These are phyloP conservation scores for Porphyrio hochstetteri DNA, from an alignment of 2,113 vertebrate genomes.

Conservation along the genomic window DNA sequence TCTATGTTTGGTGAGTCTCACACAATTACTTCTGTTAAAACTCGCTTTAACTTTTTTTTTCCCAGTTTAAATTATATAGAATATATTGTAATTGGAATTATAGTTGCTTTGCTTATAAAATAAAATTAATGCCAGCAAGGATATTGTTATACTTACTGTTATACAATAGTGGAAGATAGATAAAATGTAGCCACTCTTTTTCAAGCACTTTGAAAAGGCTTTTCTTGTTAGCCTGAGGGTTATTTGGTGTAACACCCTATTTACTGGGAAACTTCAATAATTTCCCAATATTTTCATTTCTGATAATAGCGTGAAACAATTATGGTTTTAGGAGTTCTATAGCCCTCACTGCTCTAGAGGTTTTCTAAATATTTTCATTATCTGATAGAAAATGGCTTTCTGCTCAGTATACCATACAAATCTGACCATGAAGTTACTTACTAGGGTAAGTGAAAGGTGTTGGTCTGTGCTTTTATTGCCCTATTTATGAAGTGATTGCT, in stretches of 20 bases:
- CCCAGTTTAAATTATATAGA: neutral
- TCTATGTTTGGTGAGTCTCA: neutral
- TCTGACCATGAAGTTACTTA: conserved; percentile 77
- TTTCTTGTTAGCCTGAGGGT: neutral
- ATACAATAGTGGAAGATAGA: neutral
- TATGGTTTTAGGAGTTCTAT: conserved; percentile 67
- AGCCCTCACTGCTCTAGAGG: conserved; percentile 61
- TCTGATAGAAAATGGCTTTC: conserved; percentile 77
- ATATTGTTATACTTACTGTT: neutral
- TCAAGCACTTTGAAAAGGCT: neutral
- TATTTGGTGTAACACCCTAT: conserved; percentile 4
- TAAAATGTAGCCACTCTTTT: neutral
- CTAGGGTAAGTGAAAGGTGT: conserved; percentile 63
- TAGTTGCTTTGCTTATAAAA: neutral
- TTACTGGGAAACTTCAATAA: neutral
- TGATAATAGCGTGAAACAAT: conserved; percentile 57
- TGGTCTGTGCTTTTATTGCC: conserved; percentile 81
- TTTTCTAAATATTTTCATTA: conserved; percentile 73
- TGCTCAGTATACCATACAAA: conserved; percentile 77
- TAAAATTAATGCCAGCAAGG: neutral
- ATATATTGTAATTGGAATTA: neutral
- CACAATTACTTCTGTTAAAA: neutral
- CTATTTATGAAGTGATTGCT: conserved; percentile 74
- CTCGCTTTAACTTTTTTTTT: neutral
- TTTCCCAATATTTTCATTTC: conserved; percentile 46